Evolutionary conservation across 2,888 invertebrate species (phyloP).

Genomic region (Elgonia sp.): DNA sequence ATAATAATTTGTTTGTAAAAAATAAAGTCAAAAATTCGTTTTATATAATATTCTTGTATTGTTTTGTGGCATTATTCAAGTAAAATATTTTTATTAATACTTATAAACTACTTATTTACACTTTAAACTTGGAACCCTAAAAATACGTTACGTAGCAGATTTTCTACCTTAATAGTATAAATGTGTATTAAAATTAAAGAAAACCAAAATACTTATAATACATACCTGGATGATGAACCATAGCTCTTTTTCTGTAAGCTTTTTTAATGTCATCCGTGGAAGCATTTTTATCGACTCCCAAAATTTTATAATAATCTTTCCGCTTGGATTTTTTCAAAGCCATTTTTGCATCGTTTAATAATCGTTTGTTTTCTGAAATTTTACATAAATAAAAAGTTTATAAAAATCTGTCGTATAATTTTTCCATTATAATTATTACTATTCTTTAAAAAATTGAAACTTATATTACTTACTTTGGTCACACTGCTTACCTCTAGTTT

Average conservation of each 20-base stretch:
- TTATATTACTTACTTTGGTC: background rate
- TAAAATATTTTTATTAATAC: too few relatives aligned
- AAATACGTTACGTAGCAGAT: too few relatives aligned
- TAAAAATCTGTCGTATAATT: background rate
- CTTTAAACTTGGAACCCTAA: too few relatives aligned
- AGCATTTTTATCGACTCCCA: slow-evolving; percentile 94
- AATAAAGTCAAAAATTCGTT: too few relatives aligned
- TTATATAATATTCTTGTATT: too few relatives aligned
- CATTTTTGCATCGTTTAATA: slow-evolving; percentile 95
- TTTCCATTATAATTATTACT: too few relatives aligned
- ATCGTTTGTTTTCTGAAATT: slow-evolving; percentile 90
- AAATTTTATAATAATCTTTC: slow-evolving; percentile 98
- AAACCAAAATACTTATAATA: too few relatives aligned
- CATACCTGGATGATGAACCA: slow-evolving; percentile 95
- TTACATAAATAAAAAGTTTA: background rate
- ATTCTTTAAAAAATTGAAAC: background rate
- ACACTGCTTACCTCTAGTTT: slow-evolving; percentile 86
- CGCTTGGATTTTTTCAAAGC: slow-evolving; percentile 96
- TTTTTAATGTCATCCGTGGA: slow-evolving; percentile 97
- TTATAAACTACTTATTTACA: too few relatives aligned
- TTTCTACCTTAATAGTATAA: too few relatives aligned
- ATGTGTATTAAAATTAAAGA: too few relatives aligned
- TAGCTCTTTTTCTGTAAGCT: slow-evolving; percentile 96
- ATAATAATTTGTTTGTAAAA: too few relatives aligned
- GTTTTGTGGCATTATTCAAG: too few relatives aligned